Conservation (phyloP, 1,140 invertebrate genomes). For the roundworm (Caenorhabditis elegans) region DNA sequence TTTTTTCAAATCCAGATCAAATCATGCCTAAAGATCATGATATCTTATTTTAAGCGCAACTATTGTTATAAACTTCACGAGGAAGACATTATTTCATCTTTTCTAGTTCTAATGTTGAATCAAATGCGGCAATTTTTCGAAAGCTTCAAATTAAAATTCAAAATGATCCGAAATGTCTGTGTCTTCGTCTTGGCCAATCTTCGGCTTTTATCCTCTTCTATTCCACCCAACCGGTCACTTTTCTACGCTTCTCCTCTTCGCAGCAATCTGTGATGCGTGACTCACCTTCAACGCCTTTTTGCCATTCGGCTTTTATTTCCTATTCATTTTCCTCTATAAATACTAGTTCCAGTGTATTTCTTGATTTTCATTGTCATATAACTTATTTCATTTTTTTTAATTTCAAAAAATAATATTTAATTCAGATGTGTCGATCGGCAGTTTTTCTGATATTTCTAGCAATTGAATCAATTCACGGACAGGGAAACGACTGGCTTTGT, state of each 20-base stretch:
- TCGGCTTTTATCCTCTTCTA: not conserved
- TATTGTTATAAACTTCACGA: too few species aligned
- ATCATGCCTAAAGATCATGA: too few species aligned
- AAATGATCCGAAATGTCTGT: not conserved
- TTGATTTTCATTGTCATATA: too few species aligned
- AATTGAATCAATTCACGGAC: not conserved
- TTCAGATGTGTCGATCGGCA: not conserved
- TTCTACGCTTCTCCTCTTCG: not conserved
- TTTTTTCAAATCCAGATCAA: too few species aligned
- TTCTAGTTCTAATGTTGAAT: too few species aligned
- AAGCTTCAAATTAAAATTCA: conserved; percentile 7
- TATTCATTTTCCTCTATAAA: not conserved
- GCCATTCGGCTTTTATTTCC: conserved; percentile 2
- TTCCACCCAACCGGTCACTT: conserved; percentile 24
- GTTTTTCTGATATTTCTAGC: not conserved
- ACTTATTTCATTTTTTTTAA: not conserved
- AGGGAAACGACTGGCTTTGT: not conserved
- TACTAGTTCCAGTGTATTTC: not conserved
- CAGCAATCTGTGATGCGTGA: conserved; percentile 27
- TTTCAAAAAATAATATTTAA: not conserved
- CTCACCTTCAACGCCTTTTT: not conserved
- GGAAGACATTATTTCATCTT: too few species aligned
- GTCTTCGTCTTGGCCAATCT: not conserved
- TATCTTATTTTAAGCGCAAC: too few species aligned
- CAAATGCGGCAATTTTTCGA: too few species aligned